Base-by-base conservation (phyloP, 2,113 vertebrate genomes). In the Anoura caudifer region DNA sequence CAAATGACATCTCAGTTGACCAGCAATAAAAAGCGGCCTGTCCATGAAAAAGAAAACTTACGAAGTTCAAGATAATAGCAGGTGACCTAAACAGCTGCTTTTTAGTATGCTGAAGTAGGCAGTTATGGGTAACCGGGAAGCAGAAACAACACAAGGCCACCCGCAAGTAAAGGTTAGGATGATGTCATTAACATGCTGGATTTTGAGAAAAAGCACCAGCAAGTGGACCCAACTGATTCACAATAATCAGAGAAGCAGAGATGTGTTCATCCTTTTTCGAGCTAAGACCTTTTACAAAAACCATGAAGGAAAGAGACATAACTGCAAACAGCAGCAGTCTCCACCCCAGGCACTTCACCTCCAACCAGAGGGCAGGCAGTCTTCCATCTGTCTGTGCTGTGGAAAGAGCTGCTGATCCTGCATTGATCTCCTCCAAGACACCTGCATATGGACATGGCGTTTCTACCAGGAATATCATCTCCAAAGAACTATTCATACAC, bases 81-180 rank as follows among this genome's bases (percentile, higher is more conserved):
- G 91, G 82, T 94, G 75, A 97, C 85, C 67, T 82, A 75, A 79
- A 69, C 95, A 97, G 90, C 77, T 94, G 92, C 89, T 92, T 95
- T 90, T 24, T 45, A 70, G 86, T 52, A 76, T 92, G 92, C 94
- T 96, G 82, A 96, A 85, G 67, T 75, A 87, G 67, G 72, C 88
- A 88, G 47, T 69, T 83, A 63, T 26, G 16, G 65, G 67, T 63
- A 82, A 85, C 14, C 90, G 87, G 87, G 76, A 94, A 93, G 75
- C 70, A 96, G 43, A 75, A 87, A 65, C 26, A 36, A 38, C 28
- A 45, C 24, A 95, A 95, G 26, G 15, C 80, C 80, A 96, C 33
- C 50, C 56, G 85, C 33, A 96, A 94, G 16, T 67, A 95, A 95
- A 97, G 61, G 61, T 94, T 73, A 95, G 72, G 19, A 43, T 7